phyloP scores from a whole-genome alignment of 1,140 invertebrate species.

The Macrobrachium rosenbergii region DNA sequence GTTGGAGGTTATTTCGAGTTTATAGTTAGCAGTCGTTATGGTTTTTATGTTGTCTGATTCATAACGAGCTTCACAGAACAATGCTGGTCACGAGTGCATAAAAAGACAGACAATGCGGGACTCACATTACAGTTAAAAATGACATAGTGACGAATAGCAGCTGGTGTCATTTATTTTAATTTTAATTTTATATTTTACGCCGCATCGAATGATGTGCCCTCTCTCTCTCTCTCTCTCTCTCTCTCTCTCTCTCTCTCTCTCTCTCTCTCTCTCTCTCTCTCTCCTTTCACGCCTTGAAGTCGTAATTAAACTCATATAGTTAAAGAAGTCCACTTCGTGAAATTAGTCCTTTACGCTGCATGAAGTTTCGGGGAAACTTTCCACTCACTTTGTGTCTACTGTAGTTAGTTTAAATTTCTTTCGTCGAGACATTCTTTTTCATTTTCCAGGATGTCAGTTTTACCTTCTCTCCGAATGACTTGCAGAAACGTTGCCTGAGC shows the following conservation, averaged over 20 bases:
- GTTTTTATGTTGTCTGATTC: not conserved
- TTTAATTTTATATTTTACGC: not conserved
- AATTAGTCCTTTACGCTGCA: not conserved
- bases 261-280: slow-evolving; percentile 13
- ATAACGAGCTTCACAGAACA: not conserved
- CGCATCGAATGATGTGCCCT: not conserved
- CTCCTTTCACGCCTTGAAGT: not conserved
- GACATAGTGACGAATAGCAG: too few relatives aligned
- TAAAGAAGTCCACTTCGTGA: not conserved
- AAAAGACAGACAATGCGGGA: not conserved
- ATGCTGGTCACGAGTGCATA: not conserved
- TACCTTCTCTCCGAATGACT: not conserved
- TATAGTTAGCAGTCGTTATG: not conserved
- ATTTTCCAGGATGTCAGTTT: not conserved
- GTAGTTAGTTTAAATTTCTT: too few relatives aligned
- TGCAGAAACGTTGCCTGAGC: not conserved
- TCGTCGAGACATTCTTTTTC: too few relatives aligned
- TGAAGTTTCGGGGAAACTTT: too few relatives aligned
- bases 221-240: slow-evolving; percentile 8
- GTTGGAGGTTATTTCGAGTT: not conserved
- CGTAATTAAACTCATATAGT: not conserved
- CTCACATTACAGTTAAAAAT: not conserved
- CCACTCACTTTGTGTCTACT: too few relatives aligned
- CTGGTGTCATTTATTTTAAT: too few relatives aligned
- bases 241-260: not conserved